These are phyloP conservation scores for Heptranchias perlo DNA, from an alignment of 2,113 vertebrate species.

Conservation along the genomic window DNA sequence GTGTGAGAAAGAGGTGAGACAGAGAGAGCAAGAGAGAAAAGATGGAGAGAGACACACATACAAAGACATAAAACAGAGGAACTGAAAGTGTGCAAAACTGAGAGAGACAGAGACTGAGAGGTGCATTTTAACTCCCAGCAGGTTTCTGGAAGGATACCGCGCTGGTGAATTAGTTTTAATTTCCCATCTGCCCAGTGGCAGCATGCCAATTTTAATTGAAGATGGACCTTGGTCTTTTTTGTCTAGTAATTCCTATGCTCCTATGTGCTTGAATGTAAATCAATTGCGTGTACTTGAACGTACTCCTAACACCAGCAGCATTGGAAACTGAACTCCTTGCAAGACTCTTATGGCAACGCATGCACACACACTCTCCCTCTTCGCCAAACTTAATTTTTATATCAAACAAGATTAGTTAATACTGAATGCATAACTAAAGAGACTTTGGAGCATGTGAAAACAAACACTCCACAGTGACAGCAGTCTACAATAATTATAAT, in stretches of 20 bases:
- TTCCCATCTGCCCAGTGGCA: background rate
- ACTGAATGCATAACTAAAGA: background rate
- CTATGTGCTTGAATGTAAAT: background rate
- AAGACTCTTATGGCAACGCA: background rate
- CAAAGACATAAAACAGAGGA: too few species aligned
- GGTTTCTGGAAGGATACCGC: background rate
- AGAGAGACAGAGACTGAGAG: too few species aligned
- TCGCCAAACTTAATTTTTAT: background rate
- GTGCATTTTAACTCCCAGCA: background rate
- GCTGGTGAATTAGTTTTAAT: background rate
- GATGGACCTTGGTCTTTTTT: background rate
- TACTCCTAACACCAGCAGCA: background rate
- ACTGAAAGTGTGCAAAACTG: too few species aligned
- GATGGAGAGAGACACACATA: too few species aligned
- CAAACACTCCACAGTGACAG: background rate
- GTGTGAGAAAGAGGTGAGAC: too few species aligned
- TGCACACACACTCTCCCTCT: background rate
- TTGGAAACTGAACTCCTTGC: background rate
- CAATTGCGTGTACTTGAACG: background rate
- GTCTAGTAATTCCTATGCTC: background rate
- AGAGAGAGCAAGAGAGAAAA: too few species aligned
- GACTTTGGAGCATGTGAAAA: background rate
- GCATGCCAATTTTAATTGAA: background rate
- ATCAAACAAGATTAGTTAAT: constrained; percentile 3
- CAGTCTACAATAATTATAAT: constrained; percentile 8